phyloP scores from a whole-genome alignment of 2,888 invertebrate species.

The Sturmia bella region DNA sequence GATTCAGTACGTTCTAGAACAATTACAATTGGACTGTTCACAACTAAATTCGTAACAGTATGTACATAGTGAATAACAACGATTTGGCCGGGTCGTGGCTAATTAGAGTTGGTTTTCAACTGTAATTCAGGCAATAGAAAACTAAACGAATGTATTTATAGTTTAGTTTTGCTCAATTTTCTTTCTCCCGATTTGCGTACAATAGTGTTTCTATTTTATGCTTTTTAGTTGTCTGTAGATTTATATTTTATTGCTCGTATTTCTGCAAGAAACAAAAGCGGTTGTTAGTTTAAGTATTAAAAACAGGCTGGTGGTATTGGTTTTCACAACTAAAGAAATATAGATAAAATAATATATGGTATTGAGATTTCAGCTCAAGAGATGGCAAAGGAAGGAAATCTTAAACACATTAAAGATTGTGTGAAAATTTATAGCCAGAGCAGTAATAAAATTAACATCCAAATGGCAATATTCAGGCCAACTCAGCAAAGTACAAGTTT shows the following conservation, averaged over 20 bases:
- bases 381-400: slow-evolving; percentile 18
- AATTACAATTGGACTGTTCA: too few relatives aligned
- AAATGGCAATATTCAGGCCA: slow-evolving; percentile 76
- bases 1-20: too few relatives aligned
- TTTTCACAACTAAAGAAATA: slow-evolving; percentile 8
- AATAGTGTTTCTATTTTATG: slow-evolving; percentile 74
- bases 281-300: not conserved
- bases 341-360: slow-evolving; percentile 24
- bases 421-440: slow-evolving; percentile 78
- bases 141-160: not conserved
- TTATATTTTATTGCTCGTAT: slow-evolving; percentile 13
- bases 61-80: too few relatives aligned
- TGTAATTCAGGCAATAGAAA: too few relatives aligned
- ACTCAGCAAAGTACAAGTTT: slow-evolving; percentile 72
- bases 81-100: too few relatives aligned
- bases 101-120: too few relatives aligned
- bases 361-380: slow-evolving; percentile 28
- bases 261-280: slow-evolving; percentile 2
- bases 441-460: slow-evolving; percentile 80
- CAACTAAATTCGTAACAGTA: too few relatives aligned
- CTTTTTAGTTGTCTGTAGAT: not conserved
- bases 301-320: not conserved
- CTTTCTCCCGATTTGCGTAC: slow-evolving; percentile 58
- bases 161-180: slow-evolving; percentile 70
- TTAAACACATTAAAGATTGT: slow-evolving; percentile 77